A percentile compares a stretch with the other conserved stretches of the same genome.
These are phyloP conservation scores for Dexiosoma caninum DNA, from an alignment of 2,888 invertebrate genomes.

Conservation along the genomic window DNA sequence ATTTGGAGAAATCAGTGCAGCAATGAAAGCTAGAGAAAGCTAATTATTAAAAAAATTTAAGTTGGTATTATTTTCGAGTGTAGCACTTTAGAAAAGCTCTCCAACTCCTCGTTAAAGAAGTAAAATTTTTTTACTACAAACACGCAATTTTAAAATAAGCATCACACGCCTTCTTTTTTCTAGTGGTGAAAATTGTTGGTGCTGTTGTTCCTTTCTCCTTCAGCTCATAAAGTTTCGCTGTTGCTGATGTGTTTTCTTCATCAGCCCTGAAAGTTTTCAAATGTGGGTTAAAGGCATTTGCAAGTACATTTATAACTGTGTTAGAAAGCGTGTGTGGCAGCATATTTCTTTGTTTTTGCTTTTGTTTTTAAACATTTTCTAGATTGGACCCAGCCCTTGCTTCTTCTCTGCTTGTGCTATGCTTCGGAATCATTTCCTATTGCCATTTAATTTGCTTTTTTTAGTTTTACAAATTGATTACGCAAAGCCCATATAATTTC, in stretches of 20 bases:
- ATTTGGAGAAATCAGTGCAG: no score
- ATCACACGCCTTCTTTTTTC: constrained; percentile 66
- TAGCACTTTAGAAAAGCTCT: neutral
- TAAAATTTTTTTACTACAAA: constrained; percentile 39
- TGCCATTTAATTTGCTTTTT: constrained; percentile 4
- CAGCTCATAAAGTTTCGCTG: constrained; percentile 7
- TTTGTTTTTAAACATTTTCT: constrained; percentile 16
- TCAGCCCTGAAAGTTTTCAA: constrained; percentile 10
- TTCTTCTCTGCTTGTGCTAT: constrained; percentile 15
- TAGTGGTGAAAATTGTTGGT: neutral
- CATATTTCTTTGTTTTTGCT: neutral
- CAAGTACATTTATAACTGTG: neutral
- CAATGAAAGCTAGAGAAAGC: no score
- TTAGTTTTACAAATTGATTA: constrained; percentile 52
- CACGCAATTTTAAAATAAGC: constrained; percentile 74
- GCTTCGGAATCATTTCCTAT: constrained; percentile 52
- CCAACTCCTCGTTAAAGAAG: neutral
- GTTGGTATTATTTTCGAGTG: neutral
- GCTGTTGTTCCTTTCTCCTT: neutral
- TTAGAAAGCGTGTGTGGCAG: neutral
- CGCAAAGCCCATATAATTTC: constrained; percentile 15
- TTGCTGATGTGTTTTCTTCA: constrained; percentile 6
- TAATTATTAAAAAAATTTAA: no score
- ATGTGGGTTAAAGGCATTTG: constrained; percentile 46
- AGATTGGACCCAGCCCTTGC: constrained; percentile 33